Percentiles rank a stretch among this genome's conserved stretches.
These are phyloP conservation scores for Julus scandinavius DNA, from an alignment of 2,888 invertebrate genomes.

Conservation along the genomic window DNA sequence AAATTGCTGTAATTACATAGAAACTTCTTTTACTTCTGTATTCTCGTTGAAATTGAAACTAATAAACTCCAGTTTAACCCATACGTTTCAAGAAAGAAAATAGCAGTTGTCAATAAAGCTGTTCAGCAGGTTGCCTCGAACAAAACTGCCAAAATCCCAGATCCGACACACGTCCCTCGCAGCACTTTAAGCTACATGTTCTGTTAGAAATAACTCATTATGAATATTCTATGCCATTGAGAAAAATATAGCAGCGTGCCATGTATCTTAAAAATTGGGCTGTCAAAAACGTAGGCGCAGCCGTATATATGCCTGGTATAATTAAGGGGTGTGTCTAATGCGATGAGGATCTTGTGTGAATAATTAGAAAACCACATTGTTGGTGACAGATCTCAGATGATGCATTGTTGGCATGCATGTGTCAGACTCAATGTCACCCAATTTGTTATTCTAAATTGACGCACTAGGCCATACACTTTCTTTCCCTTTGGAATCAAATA, in stretches of 20 bases:
- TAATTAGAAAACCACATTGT: conserved; percentile 46
- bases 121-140: background rate
- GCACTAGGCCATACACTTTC: background rate
- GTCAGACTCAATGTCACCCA: conserved; percentile 42
- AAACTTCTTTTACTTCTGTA: too few species aligned
- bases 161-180: background rate
- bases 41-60: too few species aligned
- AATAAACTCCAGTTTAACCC: too few species aligned
- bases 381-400: conserved; percentile 45
- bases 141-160: background rate
- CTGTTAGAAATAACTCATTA: background rate
- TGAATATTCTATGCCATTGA: background rate
- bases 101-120: background rate
- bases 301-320: background rate
- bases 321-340: conserved; percentile 39
- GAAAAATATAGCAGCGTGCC: background rate
- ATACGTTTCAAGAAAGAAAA: background rate
- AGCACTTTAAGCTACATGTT: background rate
- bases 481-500: background rate
- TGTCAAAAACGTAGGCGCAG: conserved; percentile 36
- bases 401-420: conserved; percentile 41
- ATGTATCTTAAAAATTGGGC: conserved; percentile 4
- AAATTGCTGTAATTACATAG: too few species aligned
- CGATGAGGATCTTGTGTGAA: conserved; percentile 36
- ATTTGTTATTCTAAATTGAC: conserved; percentile 40